phyloP scores from a whole-genome alignment of 2,797 vertebrate genomes.

The Astyanax mexicanus region DNA sequence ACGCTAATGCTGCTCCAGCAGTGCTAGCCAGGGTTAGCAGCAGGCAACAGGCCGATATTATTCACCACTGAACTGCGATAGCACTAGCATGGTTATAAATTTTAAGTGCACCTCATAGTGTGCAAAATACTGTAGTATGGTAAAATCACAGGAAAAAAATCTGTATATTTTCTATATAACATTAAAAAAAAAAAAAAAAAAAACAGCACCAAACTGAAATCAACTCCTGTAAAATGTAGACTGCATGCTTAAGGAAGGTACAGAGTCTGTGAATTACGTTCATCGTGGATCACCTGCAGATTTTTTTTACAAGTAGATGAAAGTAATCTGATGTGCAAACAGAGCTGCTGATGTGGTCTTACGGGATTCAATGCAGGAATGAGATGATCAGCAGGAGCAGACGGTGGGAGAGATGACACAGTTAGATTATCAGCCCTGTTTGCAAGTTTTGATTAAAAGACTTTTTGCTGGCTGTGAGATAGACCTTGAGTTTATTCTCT shows the following conservation, averaged over 20 bases:
- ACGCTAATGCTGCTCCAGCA: too few relatives aligned
- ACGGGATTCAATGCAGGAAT: background rate
- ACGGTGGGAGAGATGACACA: background rate
- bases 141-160: too few relatives aligned
- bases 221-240: background rate
- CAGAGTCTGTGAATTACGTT: background rate
- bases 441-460: constrained; percentile 7
- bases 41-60: too few relatives aligned
- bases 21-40: too few relatives aligned
- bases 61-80: too few relatives aligned
- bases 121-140: too few relatives aligned
- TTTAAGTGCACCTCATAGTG: too few relatives aligned
- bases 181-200: too few relatives aligned
- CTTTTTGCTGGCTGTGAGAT: background rate
- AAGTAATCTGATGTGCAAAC: background rate
- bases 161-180: too few relatives aligned
- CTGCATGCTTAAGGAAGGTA: background rate
- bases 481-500: too few relatives aligned
- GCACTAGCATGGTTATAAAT: too few relatives aligned
- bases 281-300: background rate
- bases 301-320: background rate
- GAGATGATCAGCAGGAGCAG: constrained; percentile 1
- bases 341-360: constrained; percentile 5
- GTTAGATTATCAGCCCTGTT: background rate
- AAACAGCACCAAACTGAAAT: too few relatives aligned